phyloP scores from a whole-genome alignment of 2,113 vertebrate species.

The Siniperca knerii region DNA sequence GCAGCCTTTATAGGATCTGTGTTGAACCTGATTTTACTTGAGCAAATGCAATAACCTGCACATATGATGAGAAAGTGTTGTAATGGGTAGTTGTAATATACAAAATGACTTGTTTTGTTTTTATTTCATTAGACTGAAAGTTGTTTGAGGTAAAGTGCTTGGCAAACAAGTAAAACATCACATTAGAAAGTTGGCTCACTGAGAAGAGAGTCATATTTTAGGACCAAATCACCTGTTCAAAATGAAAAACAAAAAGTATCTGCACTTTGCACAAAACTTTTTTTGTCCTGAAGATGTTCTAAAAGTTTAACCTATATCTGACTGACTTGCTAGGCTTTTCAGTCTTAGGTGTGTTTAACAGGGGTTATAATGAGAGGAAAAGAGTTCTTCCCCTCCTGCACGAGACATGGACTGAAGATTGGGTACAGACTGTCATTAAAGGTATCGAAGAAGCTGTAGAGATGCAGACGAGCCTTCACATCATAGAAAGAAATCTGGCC shows the following conservation, averaged over 20 bases:
- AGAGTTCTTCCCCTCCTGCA: conserved; percentile 80
- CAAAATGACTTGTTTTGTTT: neutral
- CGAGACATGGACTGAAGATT: conserved; percentile 85
- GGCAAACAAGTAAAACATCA: neutral
- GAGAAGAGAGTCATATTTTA: neutral
- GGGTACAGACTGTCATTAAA: conserved; percentile 83
- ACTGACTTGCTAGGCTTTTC: neutral
- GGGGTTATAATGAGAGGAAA: conserved; percentile 69
- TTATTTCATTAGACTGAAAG: neutral
- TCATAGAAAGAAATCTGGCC: conserved; percentile 86
- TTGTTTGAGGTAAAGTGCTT: conserved; percentile 10
- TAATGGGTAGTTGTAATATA: neutral
- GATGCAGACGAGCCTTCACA: conserved; percentile 74
- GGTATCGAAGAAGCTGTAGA: conserved; percentile 81
- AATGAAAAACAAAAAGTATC: neutral
- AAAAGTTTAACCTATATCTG: neutral
- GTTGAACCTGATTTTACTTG: neutral
- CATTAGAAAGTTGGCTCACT: neutral
- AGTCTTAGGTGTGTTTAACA: conserved; percentile 77
- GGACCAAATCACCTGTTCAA: neutral
- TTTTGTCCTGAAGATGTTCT: neutral
- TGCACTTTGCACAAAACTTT: neutral
- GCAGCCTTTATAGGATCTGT: neutral
- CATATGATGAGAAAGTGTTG: neutral
- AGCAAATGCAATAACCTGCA: neutral